Base-by-base conservation (phyloP, 1,140 invertebrate species). In the Cydia strobilella region DNA sequence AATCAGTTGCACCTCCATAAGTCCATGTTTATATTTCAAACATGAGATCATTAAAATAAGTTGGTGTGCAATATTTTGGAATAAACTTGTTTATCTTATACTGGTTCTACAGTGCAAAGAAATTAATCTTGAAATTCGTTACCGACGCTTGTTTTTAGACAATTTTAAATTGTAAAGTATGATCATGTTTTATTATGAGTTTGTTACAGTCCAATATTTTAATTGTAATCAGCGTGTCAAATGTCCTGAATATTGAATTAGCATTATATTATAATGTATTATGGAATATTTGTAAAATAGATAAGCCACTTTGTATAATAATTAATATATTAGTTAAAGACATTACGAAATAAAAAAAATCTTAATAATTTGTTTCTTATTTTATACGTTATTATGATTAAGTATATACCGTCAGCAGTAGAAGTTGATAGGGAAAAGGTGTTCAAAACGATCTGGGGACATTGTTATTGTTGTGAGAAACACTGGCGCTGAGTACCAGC, bases 281-380 rank as follows among this genome's bases (percentile, higher is more conserved):
- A 83, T 79, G 80, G 73, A 81, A 85, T 82, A 85, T 83, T 81
- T 86, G 82, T 88, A 84, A 80, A 86, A 80, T 87, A 88, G 77
- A 76, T 89, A 88, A 90, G 85, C 80, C 82, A 85, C 83, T 87
- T 89, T 89, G 85, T 88, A 91, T 89, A 79, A 90, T 80, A 83
- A 88, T 84, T 86, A 83, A 86, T 86, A 85, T 91, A 87, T 86
- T 88, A 89, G 85, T 89, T 90, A 87, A 90, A 91, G 86, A 91
- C 87, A 90, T 89, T 88, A 90, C 88, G 79, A 90, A 90, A 89
- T 90, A 90, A 89, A 87, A 51, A 84, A 88, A 88, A 88, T 90
- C 86, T 85, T 83, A 84, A 87, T 77, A 72, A 42, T 75, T 78
- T 54, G 75, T 12, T 59, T 23, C 20, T 59, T 59, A 23, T 23